Evolutionary conservation across 2,797 vertebrate species (phyloP), one percentile per base, ranked within the genome.

Genomic region (Glossophaga mutica): DNA sequence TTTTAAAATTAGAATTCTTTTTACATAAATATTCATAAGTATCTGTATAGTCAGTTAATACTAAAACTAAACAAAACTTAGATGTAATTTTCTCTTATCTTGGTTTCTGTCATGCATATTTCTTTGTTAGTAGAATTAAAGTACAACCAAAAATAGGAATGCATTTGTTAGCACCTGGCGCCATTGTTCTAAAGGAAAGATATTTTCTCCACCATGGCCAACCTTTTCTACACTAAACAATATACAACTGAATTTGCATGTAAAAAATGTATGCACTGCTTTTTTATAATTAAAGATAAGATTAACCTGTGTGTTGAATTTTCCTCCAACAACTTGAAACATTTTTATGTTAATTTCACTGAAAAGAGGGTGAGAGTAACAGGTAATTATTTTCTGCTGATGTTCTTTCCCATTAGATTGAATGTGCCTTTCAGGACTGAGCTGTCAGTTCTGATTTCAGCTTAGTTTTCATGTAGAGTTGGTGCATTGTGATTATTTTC

Each of bases 371-470:
- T 95, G 87, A 96, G 65, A 92, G 52, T 77, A 92, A 96, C 94
- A 86, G 89, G 91, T 97, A 94, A 97, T 96, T 97, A 97, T 97
- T 97, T 98, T 96, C 91, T 95, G 93, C 89, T 73, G 94, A 96
- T 77, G 90, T 88, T 78, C 68, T 90, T 87, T 96, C 50, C 87
- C 57, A 26, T 93, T 97, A 96, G 87, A 94, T 52, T 76, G 77
- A 94, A 96, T 94, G 93, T 96, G 67, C 87, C 70, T 97, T 96
- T 96, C 77, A 93, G 93, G 59, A 79, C 87, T 86, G 32, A 93
- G 73, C 95, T 86, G 96, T 97, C 97, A 92, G 94, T 92, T 97
- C 95, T 97, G 91, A 97, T 96, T 97, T 95, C 77, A 96, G 91
- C 62, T 79, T 76, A 67, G 81, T 97, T 97, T 97, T 94, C 74